Evolutionary conservation across 2,797 vertebrate species (phyloP), one percentile per base, ranked within the genome.

Genomic region (Acanthiza pusilla): DNA sequence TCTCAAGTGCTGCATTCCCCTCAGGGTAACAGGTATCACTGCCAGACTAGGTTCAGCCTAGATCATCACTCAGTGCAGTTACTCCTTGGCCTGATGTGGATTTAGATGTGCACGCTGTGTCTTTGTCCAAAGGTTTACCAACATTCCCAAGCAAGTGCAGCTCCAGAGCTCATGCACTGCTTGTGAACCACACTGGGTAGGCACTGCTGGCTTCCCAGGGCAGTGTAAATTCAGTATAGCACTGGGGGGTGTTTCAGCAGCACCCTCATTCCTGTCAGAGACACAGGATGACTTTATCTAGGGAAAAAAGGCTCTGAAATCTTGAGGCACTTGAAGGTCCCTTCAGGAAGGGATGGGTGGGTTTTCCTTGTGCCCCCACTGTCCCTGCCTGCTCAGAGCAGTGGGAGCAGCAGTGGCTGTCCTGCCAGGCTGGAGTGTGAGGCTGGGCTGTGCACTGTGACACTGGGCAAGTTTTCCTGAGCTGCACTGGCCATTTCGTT

Each of bases 271-370:
- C 66, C 53, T 74, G 22, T 14, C 1, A 3, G 66, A 86, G 66
- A 48, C 48, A 16, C 23, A 60, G 15, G 23, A 61, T 42, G 26
- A 23, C 30, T 63, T 36, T 85, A 21, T 47, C 42, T 25, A 12
- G 5, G n/a, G 34, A 82, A 67, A 51, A 12, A 19, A 65, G 71
- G 21, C 40, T 79, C 91, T 73, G 45, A 76, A 90, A 32, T 66
- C 47, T 58, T 50, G 53, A 75, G 51, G 15, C 42, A 45, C 16
- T 40, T 21, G 57, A 48, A 13, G 19, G 18, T 54, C 47, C n/a
- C 51, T 51, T 82, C 27, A 79, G n/a, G 47, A 88, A 17, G 11
- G 0, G 0, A 12, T 2, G 5, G 38, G 21, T 29, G 36, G 19
- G 57, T 91, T 89, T 77, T 88, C 63, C 58, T 62, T 72, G 68